Conservation (phyloP, 2,113 vertebrate genomes). For the Pedionomus torquatus region DNA sequence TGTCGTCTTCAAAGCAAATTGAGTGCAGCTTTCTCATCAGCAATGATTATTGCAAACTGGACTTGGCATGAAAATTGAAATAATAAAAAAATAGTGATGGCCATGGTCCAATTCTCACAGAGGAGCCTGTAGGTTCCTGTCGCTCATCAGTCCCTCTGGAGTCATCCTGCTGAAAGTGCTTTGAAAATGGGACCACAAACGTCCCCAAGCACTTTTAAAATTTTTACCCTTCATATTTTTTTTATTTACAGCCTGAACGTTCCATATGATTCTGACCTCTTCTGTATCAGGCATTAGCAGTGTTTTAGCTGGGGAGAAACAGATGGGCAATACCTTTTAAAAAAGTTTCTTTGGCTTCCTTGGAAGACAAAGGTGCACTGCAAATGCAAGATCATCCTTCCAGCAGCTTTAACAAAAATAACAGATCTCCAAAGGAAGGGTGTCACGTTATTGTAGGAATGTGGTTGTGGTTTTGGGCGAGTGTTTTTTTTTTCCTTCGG, state of each 20-base stretch:
- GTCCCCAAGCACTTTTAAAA: not conserved
- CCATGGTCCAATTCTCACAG: not conserved
- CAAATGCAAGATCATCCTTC: not conserved
- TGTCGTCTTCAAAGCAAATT: not conserved
- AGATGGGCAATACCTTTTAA: not conserved
- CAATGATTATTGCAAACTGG: not conserved
- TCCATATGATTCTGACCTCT: not conserved
- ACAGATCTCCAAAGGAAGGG: not conserved
- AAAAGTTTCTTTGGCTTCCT: not conserved
- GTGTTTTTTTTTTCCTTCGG: accelerated
- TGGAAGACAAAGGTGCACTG: not conserved
- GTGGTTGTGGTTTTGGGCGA: not conserved
- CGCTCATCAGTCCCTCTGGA: not conserved
- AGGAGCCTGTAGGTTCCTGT: not conserved
- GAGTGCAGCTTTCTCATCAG: not conserved
- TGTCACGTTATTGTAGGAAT: not conserved
- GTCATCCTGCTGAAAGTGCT: not conserved
- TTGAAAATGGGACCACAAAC: not conserved
- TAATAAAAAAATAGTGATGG: not conserved
- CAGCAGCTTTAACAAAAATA: not conserved
- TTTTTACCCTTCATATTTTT: not conserved
- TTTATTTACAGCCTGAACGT: not conserved
- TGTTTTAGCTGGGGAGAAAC: not conserved
- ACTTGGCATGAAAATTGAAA: not conserved
- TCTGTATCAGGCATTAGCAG: not conserved